Conservation (phyloP, 2,113 vertebrate species). For the Eretmochelys imbricata region DNA sequence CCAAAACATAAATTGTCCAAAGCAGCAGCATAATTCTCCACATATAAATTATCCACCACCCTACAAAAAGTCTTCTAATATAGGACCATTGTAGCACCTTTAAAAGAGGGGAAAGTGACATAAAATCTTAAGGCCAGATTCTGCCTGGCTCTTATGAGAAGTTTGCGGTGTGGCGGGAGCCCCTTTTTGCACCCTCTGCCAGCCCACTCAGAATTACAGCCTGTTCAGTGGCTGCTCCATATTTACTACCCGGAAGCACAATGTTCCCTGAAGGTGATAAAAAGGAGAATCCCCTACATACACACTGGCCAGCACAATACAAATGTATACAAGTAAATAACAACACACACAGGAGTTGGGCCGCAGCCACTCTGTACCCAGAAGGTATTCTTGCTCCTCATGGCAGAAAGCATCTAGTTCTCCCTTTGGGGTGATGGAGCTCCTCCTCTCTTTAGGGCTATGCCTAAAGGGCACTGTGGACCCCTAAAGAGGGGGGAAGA, state of each 20-base stretch:
- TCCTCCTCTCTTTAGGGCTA: not conserved
- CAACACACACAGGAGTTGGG: not conserved
- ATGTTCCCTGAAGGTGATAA: not conserved
- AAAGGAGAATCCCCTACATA: not conserved
- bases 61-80: not conserved
- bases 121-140: not conserved
- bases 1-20: not conserved
- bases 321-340: not conserved
- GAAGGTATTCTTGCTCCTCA: not conserved
- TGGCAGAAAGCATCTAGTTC: not conserved
- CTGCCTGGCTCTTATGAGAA: not conserved
- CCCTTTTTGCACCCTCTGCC: accelerated
- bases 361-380: not conserved
- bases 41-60: not conserved
- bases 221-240: not conserved
- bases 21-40: not conserved
- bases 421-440: not conserved
- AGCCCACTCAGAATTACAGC: not conserved
- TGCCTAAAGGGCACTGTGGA: not conserved
- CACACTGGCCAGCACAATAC: not conserved
- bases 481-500: not conserved
- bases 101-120: not conserved
- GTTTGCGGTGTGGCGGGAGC: not conserved
- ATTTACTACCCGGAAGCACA: not conserved
- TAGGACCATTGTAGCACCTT: not conserved